A percentile compares a stretch with the other conserved stretches of the same genome.
Conservation (phyloP, 2,888 invertebrate genomes). For the Temnothorax ravouxi region DNA sequence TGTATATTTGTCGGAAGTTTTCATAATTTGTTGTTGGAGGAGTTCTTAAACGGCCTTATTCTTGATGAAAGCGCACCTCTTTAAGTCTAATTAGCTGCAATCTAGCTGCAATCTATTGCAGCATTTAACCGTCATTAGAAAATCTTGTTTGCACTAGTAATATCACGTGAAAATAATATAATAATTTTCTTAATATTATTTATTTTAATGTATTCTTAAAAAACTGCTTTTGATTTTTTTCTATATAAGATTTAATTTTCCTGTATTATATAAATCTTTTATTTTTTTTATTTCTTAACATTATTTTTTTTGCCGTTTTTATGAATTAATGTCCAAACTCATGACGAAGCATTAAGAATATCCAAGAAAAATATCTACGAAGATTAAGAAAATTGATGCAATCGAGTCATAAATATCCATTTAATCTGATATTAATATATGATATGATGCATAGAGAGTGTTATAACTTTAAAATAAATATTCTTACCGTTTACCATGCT, state of each 20-base stretch:
- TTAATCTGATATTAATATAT: constrained; percentile 4
- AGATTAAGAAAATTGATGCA: not conserved
- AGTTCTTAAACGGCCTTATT: constrained; percentile 67
- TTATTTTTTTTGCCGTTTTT: not conserved
- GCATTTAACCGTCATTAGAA: constrained; percentile 61
- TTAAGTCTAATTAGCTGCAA: constrained; percentile 69
- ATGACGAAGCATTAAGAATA: not conserved
- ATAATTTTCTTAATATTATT: constrained; percentile 17
- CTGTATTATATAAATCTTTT: not conserved
- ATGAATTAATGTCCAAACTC: not conserved
- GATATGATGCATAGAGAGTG: not conserved
- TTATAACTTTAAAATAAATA: not conserved
- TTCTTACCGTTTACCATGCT: not conserved
- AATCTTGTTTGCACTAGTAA: constrained; percentile 55
- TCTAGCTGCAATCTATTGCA: constrained; percentile 64
- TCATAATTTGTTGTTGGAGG: constrained; percentile 61
- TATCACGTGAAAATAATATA: not conserved
- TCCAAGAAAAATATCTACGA: not conserved
- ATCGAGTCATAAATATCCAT: not conserved
- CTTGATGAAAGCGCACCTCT: constrained; percentile 68
- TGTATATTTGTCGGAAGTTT: constrained; percentile 68
- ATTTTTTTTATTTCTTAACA: not conserved
- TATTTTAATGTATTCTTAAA: not conserved
- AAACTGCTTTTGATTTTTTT: not conserved
- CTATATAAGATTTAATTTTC: not conserved